Conservation (phyloP, 2,113 vertebrate species). For the Pimephales promelas region DNA sequence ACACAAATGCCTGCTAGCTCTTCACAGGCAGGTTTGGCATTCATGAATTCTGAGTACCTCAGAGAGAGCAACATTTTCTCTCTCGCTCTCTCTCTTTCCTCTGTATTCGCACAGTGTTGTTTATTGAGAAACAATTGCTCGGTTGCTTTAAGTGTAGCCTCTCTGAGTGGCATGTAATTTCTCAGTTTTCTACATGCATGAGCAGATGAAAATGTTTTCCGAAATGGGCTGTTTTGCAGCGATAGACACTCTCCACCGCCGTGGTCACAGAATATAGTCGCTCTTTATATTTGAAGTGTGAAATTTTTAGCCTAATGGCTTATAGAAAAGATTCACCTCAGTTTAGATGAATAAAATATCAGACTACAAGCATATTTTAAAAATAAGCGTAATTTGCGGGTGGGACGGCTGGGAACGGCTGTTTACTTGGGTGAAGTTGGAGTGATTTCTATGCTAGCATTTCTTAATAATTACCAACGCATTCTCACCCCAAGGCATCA, state of each 20-base stretch:
- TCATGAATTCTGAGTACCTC: constrained; percentile 41
- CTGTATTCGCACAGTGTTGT: constrained; percentile 14
- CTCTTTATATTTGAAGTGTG: neutral
- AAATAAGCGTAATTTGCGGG: too few relatives aligned
- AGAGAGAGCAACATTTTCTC: neutral
- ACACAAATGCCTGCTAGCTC: constrained; percentile 35
- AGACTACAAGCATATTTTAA: neutral
- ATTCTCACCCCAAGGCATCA: too few relatives aligned
- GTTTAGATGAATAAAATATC: neutral
- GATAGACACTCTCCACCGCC: neutral
- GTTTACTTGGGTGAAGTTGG: neutral
- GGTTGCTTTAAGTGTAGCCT: constrained; percentile 39
- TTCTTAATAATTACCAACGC: neutral
- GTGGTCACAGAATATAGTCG: neutral
- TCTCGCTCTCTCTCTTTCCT: neutral
- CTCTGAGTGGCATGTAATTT: constrained; percentile 47
- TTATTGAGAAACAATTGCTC: constrained; percentile 54
- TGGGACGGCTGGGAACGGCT: too few relatives aligned
- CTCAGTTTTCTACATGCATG: constrained; percentile 36
- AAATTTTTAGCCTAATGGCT: neutral
- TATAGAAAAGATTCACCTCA: neutral
- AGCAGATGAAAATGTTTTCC: constrained; percentile 49
- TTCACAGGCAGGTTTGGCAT: constrained; percentile 40
- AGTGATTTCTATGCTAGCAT: neutral
- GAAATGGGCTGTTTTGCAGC: constrained; percentile 23